These are phyloP conservation scores for Saturnia pavonia DNA, from an alignment of 2,888 invertebrate genomes.

Conservation along the genomic window DNA sequence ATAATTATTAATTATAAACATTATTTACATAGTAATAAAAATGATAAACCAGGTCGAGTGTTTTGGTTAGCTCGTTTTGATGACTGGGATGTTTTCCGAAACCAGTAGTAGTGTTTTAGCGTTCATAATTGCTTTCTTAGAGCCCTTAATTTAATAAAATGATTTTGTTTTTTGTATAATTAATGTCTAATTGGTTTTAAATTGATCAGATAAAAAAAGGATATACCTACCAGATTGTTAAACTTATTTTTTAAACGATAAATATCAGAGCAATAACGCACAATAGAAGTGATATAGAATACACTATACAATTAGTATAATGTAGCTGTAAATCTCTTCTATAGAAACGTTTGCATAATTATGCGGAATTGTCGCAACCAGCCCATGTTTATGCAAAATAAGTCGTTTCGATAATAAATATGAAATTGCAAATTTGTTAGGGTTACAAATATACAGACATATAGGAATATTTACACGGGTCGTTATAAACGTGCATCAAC, in stretches of 20 bases:
- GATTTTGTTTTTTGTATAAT: too few relatives aligned
- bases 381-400: slow-evolving; percentile 78
- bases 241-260: slow-evolving; percentile 4
- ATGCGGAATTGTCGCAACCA: slow-evolving; percentile 52
- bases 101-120: too few relatives aligned
- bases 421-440: slow-evolving; percentile 50
- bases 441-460: too few relatives aligned
- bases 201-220: background rate
- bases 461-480: slow-evolving; percentile 24
- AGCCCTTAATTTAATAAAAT: too few relatives aligned
- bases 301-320: slow-evolving; percentile 69
- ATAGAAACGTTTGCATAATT: slow-evolving; percentile 52
- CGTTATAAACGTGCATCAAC: background rate
- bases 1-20: too few relatives aligned
- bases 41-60: too few relatives aligned
- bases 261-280: slow-evolving; percentile 31
- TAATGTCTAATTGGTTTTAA: background rate
- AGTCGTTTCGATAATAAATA: slow-evolving; percentile 49
- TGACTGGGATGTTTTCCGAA: too few relatives aligned
- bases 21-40: too few relatives aligned
- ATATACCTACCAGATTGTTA: too few relatives aligned
- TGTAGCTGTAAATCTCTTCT: slow-evolving; percentile 61
- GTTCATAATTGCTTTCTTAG: too few relatives aligned
- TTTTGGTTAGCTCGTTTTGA: too few relatives aligned
- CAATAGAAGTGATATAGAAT: slow-evolving; percentile 47